Evolutionary conservation across 2,113 vertebrate species (phyloP).

Genomic region (Podarcis raffonei): DNA sequence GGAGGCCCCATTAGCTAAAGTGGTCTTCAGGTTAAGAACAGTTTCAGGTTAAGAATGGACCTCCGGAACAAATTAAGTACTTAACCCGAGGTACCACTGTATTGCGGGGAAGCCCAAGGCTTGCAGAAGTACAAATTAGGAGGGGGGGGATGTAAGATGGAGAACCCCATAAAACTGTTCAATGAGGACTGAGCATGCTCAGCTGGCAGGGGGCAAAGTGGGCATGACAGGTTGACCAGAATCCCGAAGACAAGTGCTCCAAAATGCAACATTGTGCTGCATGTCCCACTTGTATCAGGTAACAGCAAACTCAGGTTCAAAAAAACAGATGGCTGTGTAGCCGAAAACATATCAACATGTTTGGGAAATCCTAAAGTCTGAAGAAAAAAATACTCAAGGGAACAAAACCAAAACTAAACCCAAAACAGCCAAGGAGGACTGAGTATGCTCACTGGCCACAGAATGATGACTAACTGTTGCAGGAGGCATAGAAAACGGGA

Average conservation of each 20-base stretch:
- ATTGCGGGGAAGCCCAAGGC: not conserved
- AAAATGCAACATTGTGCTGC: not conserved
- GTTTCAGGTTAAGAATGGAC: too few relatives aligned
- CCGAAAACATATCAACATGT: not conserved
- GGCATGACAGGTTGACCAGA: not conserved
- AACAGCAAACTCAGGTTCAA: not conserved
- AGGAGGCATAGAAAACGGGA: too few relatives aligned
- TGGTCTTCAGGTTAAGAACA: too few relatives aligned
- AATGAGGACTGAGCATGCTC: not conserved
- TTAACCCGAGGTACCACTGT: too few relatives aligned
- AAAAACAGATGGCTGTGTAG: not conserved
- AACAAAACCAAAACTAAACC: too few relatives aligned
- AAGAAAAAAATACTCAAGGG: not conserved
- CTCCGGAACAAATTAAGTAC: too few relatives aligned
- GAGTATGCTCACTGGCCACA: too few relatives aligned
- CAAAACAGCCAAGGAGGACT: too few relatives aligned
- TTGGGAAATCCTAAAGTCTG: not conserved
- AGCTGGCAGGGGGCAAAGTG: not conserved
- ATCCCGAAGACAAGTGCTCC: not conserved
- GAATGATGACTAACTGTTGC: too few relatives aligned
- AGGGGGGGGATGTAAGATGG: too few relatives aligned
- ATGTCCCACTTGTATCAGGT: not conserved
- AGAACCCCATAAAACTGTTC: not conserved
- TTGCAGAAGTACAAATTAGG: not conserved
- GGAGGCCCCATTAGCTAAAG: too few relatives aligned